phyloP scores from a whole-genome alignment of 2,113 vertebrate genomes.

The Podiceps cristatus region DNA sequence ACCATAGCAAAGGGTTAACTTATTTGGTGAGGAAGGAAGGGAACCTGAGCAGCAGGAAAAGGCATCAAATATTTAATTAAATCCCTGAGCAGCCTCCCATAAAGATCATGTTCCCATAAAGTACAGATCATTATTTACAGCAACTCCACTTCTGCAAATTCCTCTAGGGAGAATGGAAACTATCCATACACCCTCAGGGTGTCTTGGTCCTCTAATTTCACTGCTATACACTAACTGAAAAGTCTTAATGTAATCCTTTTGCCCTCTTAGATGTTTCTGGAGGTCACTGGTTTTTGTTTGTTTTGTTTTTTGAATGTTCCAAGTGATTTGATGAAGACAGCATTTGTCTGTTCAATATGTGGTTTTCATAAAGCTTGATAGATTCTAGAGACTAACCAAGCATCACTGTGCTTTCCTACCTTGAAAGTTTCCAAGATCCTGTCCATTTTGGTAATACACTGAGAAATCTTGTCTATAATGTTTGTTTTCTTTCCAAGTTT shows the following conservation, averaged over 20 bases:
- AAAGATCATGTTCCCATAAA: not conserved
- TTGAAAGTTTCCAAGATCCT: not conserved
- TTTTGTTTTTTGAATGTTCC: not conserved
- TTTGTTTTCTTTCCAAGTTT: not conserved
- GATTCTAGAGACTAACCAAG: not conserved
- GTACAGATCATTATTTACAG: not conserved
- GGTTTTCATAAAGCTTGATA: rapidly evolving
- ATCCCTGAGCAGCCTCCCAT: not conserved
- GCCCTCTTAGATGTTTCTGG: not conserved
- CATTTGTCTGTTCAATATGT: not conserved
- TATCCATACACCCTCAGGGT: not conserved
- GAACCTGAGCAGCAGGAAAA: not conserved
- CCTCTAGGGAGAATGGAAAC: not conserved
- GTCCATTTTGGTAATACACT: not conserved
- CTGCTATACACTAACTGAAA: not conserved
- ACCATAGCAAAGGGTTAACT: not conserved
- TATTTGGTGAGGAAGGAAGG: not conserved
- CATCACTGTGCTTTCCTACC: not conserved
- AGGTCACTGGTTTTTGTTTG: rapidly evolving
- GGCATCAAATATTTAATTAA: not conserved
- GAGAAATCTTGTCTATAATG: not conserved
- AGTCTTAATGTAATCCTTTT: not conserved
- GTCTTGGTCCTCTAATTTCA: not conserved
- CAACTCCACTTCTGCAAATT: not conserved
- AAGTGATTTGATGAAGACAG: not conserved